These are phyloP conservation scores for Bos taurus DNA, from an alignment of 2,113 vertebrate species.

Conservation along the genomic window ARS-UCD2.0 NC_037329.1:52706001-52706500, in stretches of 20 bases:
- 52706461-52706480: not conserved
- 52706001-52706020: not conserved
- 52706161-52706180: not conserved
- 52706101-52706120: not conserved
- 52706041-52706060: not conserved
- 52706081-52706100: not conserved
- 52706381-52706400: not conserved
- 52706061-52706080: not conserved
- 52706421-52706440: not conserved
- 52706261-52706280: not conserved
- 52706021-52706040: not conserved
- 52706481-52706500: not conserved
- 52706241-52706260: not conserved
- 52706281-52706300: not conserved
- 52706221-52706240: not conserved
- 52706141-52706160: not conserved
- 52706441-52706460: not conserved
- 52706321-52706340: not conserved
- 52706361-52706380: not conserved
- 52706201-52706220: not conserved
- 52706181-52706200: not conserved
- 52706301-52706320: not conserved
- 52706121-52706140: not conserved
- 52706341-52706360: not conserved
- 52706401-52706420: not conserved